Conservation (phyloP, 2,797 vertebrate genomes). For the Scolopax bukidnonensis region DNA sequence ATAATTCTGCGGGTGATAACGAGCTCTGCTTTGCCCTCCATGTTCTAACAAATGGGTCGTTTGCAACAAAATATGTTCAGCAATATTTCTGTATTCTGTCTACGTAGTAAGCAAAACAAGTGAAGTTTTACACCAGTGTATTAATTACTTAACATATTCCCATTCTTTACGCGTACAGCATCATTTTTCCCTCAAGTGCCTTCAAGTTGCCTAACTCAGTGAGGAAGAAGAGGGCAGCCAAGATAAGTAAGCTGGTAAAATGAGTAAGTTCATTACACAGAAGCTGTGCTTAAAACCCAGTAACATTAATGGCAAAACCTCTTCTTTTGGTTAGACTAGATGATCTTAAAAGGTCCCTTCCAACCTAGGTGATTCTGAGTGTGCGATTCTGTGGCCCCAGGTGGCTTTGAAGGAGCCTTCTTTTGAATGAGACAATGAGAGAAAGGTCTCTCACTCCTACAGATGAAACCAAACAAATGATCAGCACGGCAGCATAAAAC, state of each 20-base stretch:
- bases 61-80: neutral
- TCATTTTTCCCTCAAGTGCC: neutral
- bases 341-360: too few relatives aligned
- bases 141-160: neutral
- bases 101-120: neutral
- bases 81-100: neutral
- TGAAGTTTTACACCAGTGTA: neutral
- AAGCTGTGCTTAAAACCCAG: too few relatives aligned
- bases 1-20: conserved; percentile 13
- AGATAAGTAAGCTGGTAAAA: neutral
- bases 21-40: neutral
- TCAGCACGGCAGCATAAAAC: neutral
- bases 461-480: neutral
- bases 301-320: too few relatives aligned
- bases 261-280: neutral
- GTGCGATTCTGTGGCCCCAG: too few relatives aligned
- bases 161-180: neutral
- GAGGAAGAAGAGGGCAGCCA: neutral
- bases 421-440: too few relatives aligned
- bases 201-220: neutral
- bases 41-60: neutral
- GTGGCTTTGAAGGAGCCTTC: too few relatives aligned
- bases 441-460: neutral
- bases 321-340: too few relatives aligned
- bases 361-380: too few relatives aligned